Percentiles rank a stretch among this genome's conserved stretches.
phyloP scores from a whole-genome alignment of 2,113 vertebrate genomes.

The Heterocephalus glaber region DNA sequence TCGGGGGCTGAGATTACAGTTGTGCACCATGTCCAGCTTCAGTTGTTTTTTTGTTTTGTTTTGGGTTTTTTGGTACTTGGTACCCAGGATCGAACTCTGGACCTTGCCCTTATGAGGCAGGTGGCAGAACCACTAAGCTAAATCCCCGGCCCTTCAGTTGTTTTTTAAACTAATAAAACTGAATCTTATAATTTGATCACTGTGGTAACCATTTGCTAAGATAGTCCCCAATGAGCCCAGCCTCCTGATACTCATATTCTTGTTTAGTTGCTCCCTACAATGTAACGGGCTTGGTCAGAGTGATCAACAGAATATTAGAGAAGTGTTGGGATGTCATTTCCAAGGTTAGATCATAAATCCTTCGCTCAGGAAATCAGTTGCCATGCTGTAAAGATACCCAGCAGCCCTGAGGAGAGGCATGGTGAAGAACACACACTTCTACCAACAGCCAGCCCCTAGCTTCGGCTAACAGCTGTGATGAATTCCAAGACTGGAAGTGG shows the following conservation, averaged over 20 bases:
- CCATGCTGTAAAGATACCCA: neutral
- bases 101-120: too few relatives aligned
- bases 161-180: conserved; percentile 8
- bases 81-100: too few relatives aligned
- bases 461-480: neutral
- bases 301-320: neutral
- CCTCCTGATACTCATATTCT: neutral
- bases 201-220: neutral
- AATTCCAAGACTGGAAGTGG: neutral
- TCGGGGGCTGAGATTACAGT: neutral
- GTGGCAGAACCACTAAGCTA: too few relatives aligned
- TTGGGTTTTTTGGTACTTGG: too few relatives aligned
- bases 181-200: neutral
- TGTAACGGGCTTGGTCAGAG: neutral
- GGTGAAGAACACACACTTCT: neutral
- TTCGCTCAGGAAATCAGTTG: neutral
- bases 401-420: neutral
- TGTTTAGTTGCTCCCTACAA: neutral
- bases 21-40: neutral
- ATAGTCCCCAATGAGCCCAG: neutral
- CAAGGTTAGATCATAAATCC: neutral
- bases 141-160: too few relatives aligned
- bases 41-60: too few relatives aligned
- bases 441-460: neutral
- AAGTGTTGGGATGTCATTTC: neutral